Evolutionary conservation across 30 jellyfish, hydroid and myxozoan species (phyloP).

Genomic region (Clytia hemisphaerica): DNA sequence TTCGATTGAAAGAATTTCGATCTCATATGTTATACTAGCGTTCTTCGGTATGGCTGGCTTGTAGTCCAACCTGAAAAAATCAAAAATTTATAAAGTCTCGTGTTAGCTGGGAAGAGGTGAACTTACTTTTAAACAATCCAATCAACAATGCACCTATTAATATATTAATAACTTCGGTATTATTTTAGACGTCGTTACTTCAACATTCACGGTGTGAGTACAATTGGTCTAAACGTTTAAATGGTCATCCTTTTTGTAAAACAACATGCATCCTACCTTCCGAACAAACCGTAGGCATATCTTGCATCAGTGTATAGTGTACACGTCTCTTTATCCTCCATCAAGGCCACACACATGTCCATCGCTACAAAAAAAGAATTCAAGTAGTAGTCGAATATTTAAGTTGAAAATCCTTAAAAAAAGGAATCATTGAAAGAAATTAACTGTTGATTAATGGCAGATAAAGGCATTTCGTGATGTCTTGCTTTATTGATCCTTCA

Average conservation of each 20-base stretch:
- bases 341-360: slow-evolving; percentile 69
- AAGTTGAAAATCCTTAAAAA: too few relatives aligned
- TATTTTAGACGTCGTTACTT: background rate
- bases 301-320: slow-evolving; percentile 55
- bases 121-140: background rate
- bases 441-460: too few relatives aligned
- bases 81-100: background rate
- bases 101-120: background rate
- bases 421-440: too few relatives aligned
- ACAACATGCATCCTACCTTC: slow-evolving; percentile 23
- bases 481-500: too few relatives aligned
- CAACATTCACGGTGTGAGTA: background rate
- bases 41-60: slow-evolving; percentile 57
- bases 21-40: slow-evolving; percentile 45
- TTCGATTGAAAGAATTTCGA: slow-evolving; percentile 46
- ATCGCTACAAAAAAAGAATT: slow-evolving; percentile 71
- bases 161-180: background rate
- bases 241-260: too few relatives aligned
- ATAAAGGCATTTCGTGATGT: too few relatives aligned
- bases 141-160: background rate
- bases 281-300: slow-evolving; percentile 82
- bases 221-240: background rate
- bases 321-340: slow-evolving; percentile 66
- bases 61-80: slow-evolving; percentile 9
- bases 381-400: too few relatives aligned